Conservation (phyloP, 2,888 invertebrate genomes). For the Pachycephus smyrnensis region DNA sequence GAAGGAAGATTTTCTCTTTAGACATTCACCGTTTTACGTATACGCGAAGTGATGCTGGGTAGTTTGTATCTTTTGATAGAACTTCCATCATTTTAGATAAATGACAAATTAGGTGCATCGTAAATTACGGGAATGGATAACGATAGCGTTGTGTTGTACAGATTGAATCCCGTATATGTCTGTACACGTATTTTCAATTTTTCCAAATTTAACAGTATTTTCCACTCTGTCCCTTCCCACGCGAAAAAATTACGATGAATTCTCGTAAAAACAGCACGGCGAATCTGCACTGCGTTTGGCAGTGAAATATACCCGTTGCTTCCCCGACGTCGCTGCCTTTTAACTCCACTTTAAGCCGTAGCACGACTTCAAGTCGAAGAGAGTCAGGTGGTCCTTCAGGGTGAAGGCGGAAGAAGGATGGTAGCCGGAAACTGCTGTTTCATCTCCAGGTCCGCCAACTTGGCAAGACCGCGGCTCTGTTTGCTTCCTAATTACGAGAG, state of each 20-base stretch:
- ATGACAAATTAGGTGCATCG: too few species aligned
- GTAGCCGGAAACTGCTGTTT: slow-evolving; percentile 56
- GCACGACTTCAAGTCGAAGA: slow-evolving; percentile 9
- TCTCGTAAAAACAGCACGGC: slow-evolving; percentile 13
- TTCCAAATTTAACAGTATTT: too few species aligned
- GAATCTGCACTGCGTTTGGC: slow-evolving; percentile 27
- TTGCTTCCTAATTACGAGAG: slow-evolving; percentile 59
- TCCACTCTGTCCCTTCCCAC: too few species aligned
- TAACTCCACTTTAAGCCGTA: slow-evolving; percentile 9
- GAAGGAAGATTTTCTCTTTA: too few species aligned
- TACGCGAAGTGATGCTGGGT: too few species aligned
- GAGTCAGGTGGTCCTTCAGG: slow-evolving; percentile 34
- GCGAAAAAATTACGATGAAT: slow-evolving; percentile 17
- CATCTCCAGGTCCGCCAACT: slow-evolving; percentile 57
- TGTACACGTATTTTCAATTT: too few species aligned
- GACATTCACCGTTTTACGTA: too few species aligned
- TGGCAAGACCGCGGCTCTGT: slow-evolving; percentile 58
- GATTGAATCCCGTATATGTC: too few species aligned
- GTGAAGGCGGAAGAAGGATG: slow-evolving; percentile 38
- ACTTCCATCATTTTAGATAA: too few species aligned
- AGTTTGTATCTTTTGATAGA: too few species aligned
- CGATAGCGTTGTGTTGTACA: too few species aligned
- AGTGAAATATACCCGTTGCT: slow-evolving; percentile 27
- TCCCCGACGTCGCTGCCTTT: slow-evolving; percentile 15
- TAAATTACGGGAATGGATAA: too few species aligned